Evolutionary conservation across 2,888 invertebrate species (phyloP), one percentile per base, ranked within the genome.

Genomic region (Lycaena phlaeas): DNA sequence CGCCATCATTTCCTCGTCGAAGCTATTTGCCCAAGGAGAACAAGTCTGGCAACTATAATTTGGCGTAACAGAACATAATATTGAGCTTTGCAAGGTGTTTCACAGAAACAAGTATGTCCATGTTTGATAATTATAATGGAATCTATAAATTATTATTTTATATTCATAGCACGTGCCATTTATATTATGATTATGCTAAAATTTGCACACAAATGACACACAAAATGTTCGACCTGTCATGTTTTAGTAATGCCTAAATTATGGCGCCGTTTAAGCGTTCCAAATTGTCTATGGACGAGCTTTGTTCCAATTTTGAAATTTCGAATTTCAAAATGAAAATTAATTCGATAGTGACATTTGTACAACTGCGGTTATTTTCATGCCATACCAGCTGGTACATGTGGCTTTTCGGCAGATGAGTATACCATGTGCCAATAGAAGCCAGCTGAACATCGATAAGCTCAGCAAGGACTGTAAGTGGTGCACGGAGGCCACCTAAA

Each of bases 51-150:
- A 22, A 5, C 7, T 22, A 22, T n/a, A n/a, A n/a, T 22, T 6
- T 2, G 22, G 22, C 22, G 10, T 10, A 10, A 27, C 4, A 27
- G 2, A 10, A 10, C 2, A 31, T 31, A n/a, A n/a, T n/a, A 29
- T 30, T 30, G 15, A n/a, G n/a, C n/a, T 30, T 11, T 12, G 22
- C 34, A 31, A 34, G 34, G 34, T 34, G 34, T 34, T 7, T 14
- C n/a, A 11, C 17, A 22, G 18, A 18, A 7, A 18, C 12, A 18
- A 4, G 10, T 18, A 34, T 34, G 18, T 4, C 11, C 34, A 22
- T 22, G 12, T 34, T 22, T 22, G 34, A 34, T 34, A 34, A 34
- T 34, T 11, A 2, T 12, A 18, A 22, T 9, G 28, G 12, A 2
- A 29, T 14, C 28, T 2, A 22, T 34, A 34, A 34, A 34, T 34